These are phyloP conservation scores for Hylaeus anthracinus DNA, from an alignment of 1,140 invertebrate species.

Conservation along the genomic window DNA sequence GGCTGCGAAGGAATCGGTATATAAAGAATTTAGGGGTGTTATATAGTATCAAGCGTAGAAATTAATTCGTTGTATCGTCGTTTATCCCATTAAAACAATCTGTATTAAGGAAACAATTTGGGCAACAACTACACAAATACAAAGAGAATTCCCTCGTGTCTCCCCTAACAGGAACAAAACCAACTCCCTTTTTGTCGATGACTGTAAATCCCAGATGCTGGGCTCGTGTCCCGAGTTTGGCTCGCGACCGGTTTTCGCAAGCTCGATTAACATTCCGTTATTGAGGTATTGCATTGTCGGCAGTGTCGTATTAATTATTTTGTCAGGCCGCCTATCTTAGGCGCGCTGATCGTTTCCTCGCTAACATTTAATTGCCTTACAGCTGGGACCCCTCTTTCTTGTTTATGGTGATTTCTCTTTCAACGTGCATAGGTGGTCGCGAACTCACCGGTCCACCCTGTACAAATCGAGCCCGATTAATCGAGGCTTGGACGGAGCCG, in stretches of 20 bases:
- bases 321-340: conserved; percentile 9
- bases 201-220: conserved; percentile 3
- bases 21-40: too few relatives aligned
- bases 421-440: not conserved
- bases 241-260: conserved; percentile 28
- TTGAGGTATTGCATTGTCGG: conserved; percentile 26
- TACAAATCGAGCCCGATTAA: not conserved
- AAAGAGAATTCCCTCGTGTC: too few relatives aligned
- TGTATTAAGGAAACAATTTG: too few relatives aligned
- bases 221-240: not conserved
- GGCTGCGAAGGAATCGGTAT: too few relatives aligned
- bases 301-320: conserved; percentile 26
- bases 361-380: not conserved
- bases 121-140: too few relatives aligned
- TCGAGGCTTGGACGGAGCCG: not conserved
- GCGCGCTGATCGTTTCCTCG: not conserved
- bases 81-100: too few relatives aligned
- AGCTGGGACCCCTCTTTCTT: not conserved
- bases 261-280: conserved; percentile 47
- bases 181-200: too few relatives aligned
- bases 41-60: too few relatives aligned
- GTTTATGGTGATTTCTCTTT: conserved; percentile 12
- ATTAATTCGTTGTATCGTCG: too few relatives aligned
- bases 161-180: too few relatives aligned
- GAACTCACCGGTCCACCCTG: not conserved